A percentile compares a stretch with the other conserved stretches of the same genome.
phyloP scores from a whole-genome alignment of 2,797 vertebrate genomes.

The Propithecus perrieri region DNA sequence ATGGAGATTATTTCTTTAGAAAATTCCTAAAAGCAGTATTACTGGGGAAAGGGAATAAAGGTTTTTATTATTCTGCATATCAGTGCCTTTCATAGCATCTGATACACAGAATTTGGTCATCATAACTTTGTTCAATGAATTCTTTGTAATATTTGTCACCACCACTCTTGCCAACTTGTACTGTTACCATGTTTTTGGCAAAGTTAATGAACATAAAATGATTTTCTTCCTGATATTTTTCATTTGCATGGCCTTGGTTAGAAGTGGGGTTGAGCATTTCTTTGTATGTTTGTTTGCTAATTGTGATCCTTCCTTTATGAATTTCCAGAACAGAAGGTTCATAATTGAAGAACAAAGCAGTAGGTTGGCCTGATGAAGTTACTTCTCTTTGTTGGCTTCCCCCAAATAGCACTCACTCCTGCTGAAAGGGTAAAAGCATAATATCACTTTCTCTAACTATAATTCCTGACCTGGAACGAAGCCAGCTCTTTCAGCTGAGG shows the following conservation, averaged over 20 bases:
- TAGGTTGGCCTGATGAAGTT: background rate
- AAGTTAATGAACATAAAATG: background rate
- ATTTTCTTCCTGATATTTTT: background rate
- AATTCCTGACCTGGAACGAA: background rate
- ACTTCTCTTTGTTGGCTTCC: background rate
- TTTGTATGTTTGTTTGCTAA: background rate
- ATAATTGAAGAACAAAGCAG: background rate
- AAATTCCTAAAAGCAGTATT: background rate
- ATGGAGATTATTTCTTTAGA: background rate
- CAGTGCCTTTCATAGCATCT: background rate
- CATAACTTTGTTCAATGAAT: background rate
- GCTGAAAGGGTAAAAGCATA: background rate
- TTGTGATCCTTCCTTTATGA: background rate
- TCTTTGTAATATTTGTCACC: background rate
- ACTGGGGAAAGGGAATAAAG: background rate
- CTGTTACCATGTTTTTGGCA: background rate
- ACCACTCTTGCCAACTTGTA: background rate
- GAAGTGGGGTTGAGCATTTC: background rate
- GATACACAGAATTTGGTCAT: background rate
- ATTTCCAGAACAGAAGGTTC: conserved; percentile 13
- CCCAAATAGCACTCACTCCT: background rate
- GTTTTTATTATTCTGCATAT: background rate
- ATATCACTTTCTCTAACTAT: background rate
- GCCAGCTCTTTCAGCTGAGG: background rate
- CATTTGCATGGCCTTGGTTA: background rate